Percentiles rank a stretch among this genome's conserved stretches.
Conservation (phyloP, 2,797 vertebrate genomes). For the Mormyrops boulengeri region DNA sequence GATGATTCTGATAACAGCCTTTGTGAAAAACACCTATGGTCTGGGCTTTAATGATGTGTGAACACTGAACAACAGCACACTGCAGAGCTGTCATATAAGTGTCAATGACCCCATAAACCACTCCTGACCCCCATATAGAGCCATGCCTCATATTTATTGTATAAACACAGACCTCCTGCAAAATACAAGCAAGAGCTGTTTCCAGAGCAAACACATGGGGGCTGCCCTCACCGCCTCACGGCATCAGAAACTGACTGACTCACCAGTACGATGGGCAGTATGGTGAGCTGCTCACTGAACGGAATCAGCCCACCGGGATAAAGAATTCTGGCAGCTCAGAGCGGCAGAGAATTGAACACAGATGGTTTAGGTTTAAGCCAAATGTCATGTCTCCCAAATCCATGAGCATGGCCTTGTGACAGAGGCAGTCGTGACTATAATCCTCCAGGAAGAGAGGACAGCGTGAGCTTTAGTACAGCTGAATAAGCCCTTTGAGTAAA, state of each 20-base stretch:
- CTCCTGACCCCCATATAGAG: not conserved
- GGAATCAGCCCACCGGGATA: not conserved
- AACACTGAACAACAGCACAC: not conserved
- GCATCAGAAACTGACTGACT: not conserved
- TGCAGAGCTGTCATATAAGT: not conserved
- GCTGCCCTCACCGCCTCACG: not conserved
- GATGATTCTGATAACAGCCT: not conserved
- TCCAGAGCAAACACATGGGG: not conserved
- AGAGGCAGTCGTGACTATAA: not conserved
- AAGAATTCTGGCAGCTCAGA: not conserved
- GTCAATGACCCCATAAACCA: not conserved
- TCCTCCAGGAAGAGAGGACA: not conserved
- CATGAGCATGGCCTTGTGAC: not conserved
- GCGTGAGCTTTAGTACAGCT: not conserved
- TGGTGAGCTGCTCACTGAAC: not conserved
- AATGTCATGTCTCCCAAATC: constrained; percentile 6
- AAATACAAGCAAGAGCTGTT: not conserved
- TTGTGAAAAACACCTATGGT: not conserved
- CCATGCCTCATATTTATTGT: not conserved
- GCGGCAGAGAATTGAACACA: not conserved
- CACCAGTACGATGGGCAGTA: not conserved
- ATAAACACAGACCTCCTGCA: not conserved
- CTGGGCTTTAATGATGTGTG: not conserved
- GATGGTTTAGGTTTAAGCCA: constrained; percentile 10
- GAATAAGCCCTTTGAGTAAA: not conserved